Conservation (phyloP, 2,888 invertebrate genomes). For the Melinaea menophilus region DNA sequence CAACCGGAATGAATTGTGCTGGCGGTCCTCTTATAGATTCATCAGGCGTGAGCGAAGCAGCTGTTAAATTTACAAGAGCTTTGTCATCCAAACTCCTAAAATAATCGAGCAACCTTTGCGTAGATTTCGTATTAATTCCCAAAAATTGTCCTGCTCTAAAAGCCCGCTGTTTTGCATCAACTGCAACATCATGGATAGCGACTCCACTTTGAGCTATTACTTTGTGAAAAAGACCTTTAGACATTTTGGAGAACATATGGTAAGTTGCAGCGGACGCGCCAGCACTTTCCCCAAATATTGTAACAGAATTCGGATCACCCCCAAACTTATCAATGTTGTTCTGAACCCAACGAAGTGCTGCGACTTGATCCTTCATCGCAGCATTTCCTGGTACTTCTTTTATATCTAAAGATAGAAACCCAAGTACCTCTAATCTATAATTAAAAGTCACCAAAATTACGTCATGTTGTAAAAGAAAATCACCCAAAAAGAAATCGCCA, state of each 20-base stretch:
- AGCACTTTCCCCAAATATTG: constrained; percentile 65
- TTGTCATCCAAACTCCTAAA: constrained; percentile 46
- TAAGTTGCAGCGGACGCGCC: constrained; percentile 57
- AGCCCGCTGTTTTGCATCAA: constrained; percentile 44
- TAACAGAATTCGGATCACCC: constrained; percentile 55
- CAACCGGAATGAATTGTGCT: constrained; percentile 50
- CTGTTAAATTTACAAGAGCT: constrained; percentile 42
- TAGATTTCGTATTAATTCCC: constrained; percentile 50
- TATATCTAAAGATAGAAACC: constrained; percentile 47
- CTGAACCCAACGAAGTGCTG: constrained; percentile 53
- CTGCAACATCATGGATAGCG: constrained; percentile 50
- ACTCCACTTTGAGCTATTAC: constrained; percentile 63
- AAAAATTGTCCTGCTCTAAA: constrained; percentile 48
- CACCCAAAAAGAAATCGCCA: constrained; percentile 57
- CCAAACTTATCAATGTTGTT: constrained; percentile 54
- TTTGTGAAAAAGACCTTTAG: constrained; percentile 58
- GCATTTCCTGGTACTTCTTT: constrained; percentile 60
- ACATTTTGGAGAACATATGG: constrained; percentile 62
- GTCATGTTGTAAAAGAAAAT: constrained; percentile 56
- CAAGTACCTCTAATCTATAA: constrained; percentile 53
- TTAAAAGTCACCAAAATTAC: constrained; percentile 64
- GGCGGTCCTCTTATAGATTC: constrained; percentile 50
- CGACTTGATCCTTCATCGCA: constrained; percentile 60
- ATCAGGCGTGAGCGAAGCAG: constrained; percentile 44
- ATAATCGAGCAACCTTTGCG: constrained; percentile 44